Conservation (phyloP, 2,113 vertebrate genomes). For the Salvelinus fontinalis region DNA sequence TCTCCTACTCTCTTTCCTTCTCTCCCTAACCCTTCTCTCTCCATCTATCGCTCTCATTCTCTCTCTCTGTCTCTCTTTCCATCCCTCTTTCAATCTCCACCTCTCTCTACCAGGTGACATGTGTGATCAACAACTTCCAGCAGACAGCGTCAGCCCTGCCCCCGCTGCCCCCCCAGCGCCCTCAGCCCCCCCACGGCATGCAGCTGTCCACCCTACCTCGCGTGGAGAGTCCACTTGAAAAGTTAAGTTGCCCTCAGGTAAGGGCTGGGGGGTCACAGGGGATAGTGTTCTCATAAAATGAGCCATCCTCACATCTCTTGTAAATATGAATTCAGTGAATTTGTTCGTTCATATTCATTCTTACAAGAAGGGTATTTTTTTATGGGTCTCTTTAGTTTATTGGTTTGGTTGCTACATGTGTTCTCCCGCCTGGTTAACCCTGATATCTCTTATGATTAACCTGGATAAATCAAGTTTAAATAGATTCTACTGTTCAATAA, state of each 20-base stretch:
- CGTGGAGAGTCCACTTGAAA: constrained; percentile 86
- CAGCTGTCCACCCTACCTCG: constrained; percentile 76
- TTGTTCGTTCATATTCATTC: no score
- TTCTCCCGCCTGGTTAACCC: no score
- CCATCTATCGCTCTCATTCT: background rate
- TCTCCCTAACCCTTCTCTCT: background rate
- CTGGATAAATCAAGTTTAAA: no score
- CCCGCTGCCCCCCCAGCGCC: constrained; percentile 38
- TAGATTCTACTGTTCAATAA: no score
- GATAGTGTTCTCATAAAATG: background rate
- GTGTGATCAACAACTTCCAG: constrained; percentile 79
- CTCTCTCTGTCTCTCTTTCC: background rate
- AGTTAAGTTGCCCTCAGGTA: constrained; percentile 92
- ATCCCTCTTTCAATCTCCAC: background rate
- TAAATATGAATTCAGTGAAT: no score
- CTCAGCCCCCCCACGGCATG: constrained; percentile 68
- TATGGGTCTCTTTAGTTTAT: no score
- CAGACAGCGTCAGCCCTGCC: constrained; percentile 47
- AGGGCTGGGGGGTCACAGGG: constrained; percentile 62
- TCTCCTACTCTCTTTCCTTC: no score
- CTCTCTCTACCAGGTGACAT: constrained; percentile 67
- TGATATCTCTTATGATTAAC: no score
- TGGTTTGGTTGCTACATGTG: no score
- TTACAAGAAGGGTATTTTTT: no score
- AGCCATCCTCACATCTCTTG: background rate